Evolutionary conservation across 2,888 invertebrate genomes (phyloP).

Genomic region (Hypercompe scribonia): DNA sequence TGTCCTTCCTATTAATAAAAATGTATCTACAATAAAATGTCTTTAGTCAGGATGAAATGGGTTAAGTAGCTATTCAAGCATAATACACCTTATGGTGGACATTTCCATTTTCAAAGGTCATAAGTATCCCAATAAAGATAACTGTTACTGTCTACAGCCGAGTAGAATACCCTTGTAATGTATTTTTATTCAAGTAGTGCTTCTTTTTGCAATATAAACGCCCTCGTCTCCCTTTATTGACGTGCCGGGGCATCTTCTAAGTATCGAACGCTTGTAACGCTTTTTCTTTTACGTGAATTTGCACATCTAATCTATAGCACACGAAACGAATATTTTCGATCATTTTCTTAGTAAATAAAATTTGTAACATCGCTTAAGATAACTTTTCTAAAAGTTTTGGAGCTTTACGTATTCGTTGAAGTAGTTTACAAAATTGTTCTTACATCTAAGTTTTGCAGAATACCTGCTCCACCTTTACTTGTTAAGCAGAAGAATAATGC

Average conservation of each 20-base stretch:
- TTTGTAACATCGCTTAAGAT: slow-evolving; percentile 69
- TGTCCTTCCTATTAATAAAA: background rate
- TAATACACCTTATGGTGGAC: slow-evolving; percentile 2
- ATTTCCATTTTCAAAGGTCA: slow-evolving; percentile 17
- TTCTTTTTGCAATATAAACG: slow-evolving; percentile 39
- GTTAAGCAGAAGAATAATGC: slow-evolving; percentile 62
- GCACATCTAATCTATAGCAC: slow-evolving; percentile 30
- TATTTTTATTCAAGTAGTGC: slow-evolving; percentile 47
- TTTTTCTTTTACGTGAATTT: slow-evolving; percentile 34
- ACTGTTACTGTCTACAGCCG: slow-evolving; percentile 28
- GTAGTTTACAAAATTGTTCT: slow-evolving; percentile 74
- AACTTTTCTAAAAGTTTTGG: slow-evolving; percentile 64
- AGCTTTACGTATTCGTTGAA: slow-evolving; percentile 70
- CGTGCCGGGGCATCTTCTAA: slow-evolving; percentile 28
- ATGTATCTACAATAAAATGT: background rate
- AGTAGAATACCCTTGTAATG: slow-evolving; percentile 30
- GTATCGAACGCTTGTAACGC: slow-evolving; percentile 28
- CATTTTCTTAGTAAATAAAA: slow-evolving; percentile 66
- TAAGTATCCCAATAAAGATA: slow-evolving; percentile 42
- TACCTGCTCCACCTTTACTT: slow-evolving; percentile 61
- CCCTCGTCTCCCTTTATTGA: slow-evolving; percentile 37
- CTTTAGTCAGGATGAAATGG: slow-evolving; percentile 16
- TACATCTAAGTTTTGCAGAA: slow-evolving; percentile 59
- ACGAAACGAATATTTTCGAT: slow-evolving; percentile 52
- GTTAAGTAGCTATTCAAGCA: slow-evolving; percentile 15